phyloP scores from a whole-genome alignment of 2,797 vertebrate genomes.

The Poecilia velifera region DNA sequence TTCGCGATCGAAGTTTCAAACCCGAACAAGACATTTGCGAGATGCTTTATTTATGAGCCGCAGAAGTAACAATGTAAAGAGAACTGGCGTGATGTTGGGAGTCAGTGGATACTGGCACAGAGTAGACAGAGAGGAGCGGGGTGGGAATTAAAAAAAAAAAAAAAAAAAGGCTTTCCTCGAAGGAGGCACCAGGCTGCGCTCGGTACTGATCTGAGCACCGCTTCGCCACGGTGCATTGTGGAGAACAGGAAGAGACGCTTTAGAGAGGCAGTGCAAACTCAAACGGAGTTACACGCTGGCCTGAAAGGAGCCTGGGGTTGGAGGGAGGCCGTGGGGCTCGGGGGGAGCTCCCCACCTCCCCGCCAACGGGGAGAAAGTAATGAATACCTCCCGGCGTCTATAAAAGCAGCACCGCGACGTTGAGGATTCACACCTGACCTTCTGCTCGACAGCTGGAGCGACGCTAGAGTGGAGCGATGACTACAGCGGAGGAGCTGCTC shows the following conservation, averaged over 20 bases:
- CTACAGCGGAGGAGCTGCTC: not conserved
- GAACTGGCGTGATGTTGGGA: constrained; percentile 33
- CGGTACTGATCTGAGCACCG: constrained; percentile 75
- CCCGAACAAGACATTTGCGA: not conserved
- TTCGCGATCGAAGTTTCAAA: not conserved
- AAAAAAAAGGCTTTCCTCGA: constrained; percentile 46
- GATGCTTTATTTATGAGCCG: not conserved
- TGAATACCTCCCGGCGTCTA: constrained; percentile 68
- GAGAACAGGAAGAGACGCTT: constrained; percentile 77
- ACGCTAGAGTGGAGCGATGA: not conserved
- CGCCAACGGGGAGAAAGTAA: constrained; percentile 70
- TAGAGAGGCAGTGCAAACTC: constrained; percentile 69
- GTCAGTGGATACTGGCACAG: constrained; percentile 55
- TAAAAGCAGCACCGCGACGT: constrained; percentile 20
- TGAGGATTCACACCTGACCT: constrained; percentile 21
- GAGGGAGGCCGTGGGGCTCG: constrained; percentile 54
- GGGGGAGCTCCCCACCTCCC: constrained; percentile 66
- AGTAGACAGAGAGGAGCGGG: constrained; percentile 27
- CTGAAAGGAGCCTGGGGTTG: constrained; percentile 78
- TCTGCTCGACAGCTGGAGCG: constrained; percentile 2
- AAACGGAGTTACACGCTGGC: constrained; percentile 72
- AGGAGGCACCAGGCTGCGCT: constrained; percentile 68
- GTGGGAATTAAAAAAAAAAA: not conserved
- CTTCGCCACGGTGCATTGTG: constrained; percentile 70
- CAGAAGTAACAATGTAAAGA: constrained; percentile 1